Base-by-base conservation (phyloP, 2,113 vertebrate species). In the Calonectris borealis region DNA sequence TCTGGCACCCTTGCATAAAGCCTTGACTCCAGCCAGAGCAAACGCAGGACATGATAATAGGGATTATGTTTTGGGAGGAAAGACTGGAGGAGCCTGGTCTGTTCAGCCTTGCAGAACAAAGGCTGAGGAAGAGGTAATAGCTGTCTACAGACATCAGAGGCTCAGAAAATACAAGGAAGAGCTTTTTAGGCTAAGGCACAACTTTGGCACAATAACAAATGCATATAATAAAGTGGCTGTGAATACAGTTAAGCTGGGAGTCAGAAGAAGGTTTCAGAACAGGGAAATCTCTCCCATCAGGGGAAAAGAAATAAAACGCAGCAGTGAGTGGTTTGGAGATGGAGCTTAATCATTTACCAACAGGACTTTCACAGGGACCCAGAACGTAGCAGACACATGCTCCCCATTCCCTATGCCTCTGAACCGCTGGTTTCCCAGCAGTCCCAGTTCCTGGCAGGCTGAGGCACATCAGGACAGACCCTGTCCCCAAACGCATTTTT, bases 271-370 rank as follows among this genome's bases (percentile, higher is more conserved):
- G 34, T 54, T 93, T 72, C 78, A 85, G 92, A 90, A 85, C 3
- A 93, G 46, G 66, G 73, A 94, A 96, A 90, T 87, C 31, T 58
- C 65, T 93, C 82, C 40, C 52, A 73, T 44, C 65, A 77, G 57
- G 11, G 73, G 82, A 97, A 94, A 85, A 27, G 70, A 95, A 93
- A 95, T 27, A 75, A 91, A 94, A 76, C 73, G 72, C 19, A 90
- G 70, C 49, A 25, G 0, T 52, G 55, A 87, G 66, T 65, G 61
- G 20, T 79, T 12, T 85, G 84, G 31, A 83, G 31, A 83, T 20
- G 34, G 52, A 72, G 78, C 52, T 72, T 89, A 90, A 72, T 81
- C 32, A 75, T 71, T 55, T 76, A 87, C 81, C 91, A 80, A 38
- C 16, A 82, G 65, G 57, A 93, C 49, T 83, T 94, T 61, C 44